Conservation (phyloP, 2,113 vertebrate species). For the Syngnathoides biaculeatus region DNA sequence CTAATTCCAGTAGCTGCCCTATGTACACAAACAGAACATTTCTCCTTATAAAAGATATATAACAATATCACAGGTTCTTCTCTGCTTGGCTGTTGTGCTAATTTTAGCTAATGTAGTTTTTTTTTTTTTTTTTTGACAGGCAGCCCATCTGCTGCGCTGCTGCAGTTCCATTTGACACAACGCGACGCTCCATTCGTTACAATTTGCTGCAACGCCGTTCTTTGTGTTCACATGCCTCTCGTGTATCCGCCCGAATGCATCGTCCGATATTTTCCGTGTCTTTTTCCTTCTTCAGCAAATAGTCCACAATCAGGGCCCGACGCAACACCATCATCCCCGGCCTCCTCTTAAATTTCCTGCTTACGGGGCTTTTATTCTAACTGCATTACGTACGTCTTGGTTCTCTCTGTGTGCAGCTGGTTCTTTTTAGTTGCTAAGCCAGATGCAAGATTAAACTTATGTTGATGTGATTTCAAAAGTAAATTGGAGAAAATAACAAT, state of each 20-base stretch:
- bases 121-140: no score
- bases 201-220: slow-evolving; percentile 6
- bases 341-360: slow-evolving; percentile 67
- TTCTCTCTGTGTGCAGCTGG: slow-evolving; percentile 56
- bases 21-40: no score
- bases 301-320: slow-evolving; percentile 59
- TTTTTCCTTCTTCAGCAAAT: slow-evolving; percentile 60
- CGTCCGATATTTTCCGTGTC: slow-evolving; percentile 62
- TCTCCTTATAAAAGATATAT: no score
- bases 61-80: no score
- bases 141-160: not conserved
- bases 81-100: not conserved
- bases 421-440: slow-evolving; percentile 60
- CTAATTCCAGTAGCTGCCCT: no score
- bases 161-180: not conserved
- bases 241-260: slow-evolving; percentile 23
- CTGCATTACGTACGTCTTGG: slow-evolving; percentile 66
- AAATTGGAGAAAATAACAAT: slow-evolving; percentile 40
- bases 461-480: slow-evolving; percentile 34
- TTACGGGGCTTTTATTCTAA: slow-evolving; percentile 71
- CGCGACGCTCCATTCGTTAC: not conserved
- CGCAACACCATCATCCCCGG: slow-evolving; percentile 63
- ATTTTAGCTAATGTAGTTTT: not conserved
- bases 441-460: slow-evolving; percentile 38
- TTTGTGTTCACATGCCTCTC: not conserved